Evolutionary conservation across 2,797 vertebrate genomes (phyloP).

Genomic region (Pygocentrus nattereri): DNA sequence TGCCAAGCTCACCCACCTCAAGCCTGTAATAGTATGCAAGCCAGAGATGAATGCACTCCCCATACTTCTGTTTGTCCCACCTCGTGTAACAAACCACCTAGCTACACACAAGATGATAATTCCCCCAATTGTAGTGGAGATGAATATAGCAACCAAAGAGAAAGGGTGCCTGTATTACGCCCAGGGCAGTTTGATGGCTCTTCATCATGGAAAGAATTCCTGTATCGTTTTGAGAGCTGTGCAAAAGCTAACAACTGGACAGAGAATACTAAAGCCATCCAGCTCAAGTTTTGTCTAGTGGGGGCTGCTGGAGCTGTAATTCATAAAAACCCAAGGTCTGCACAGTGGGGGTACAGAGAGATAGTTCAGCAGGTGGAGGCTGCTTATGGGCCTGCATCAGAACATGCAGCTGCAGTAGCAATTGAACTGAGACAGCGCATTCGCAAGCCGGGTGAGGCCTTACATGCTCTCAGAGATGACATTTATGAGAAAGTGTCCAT

Average conservation of each 20-base stretch:
- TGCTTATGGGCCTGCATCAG: neutral
- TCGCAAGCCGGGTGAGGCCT: no score
- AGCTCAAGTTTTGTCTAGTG: slow-evolving; percentile 58
- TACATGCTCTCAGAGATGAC: no score
- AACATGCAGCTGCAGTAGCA: neutral
- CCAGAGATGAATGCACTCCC: no score
- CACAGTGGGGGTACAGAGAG: no score
- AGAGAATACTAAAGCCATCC: slow-evolving; percentile 38
- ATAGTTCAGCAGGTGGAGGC: neutral
- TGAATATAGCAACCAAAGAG: slow-evolving; percentile 18
- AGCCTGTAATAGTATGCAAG: neutral
- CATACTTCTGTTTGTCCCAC: no score
- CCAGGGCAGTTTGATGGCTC: slow-evolving; percentile 55
- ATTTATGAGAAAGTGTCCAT: no score
- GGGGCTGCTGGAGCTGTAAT: no score
- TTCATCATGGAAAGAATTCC: slow-evolving; percentile 46
- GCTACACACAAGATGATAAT: neutral
- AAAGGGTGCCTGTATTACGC: slow-evolving; percentile 40
- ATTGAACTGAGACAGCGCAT: neutral
- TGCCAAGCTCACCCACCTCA: neutral
- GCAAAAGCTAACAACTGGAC: slow-evolving; percentile 48
- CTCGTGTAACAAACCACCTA: neutral
- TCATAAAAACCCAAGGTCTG: no score
- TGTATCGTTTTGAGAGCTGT: slow-evolving; percentile 52
- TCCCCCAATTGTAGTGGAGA: slow-evolving; percentile 8